These are phyloP conservation scores for Helarctos malayanus DNA, from an alignment of 2,797 vertebrate genomes.

Conservation along the genomic window DNA sequence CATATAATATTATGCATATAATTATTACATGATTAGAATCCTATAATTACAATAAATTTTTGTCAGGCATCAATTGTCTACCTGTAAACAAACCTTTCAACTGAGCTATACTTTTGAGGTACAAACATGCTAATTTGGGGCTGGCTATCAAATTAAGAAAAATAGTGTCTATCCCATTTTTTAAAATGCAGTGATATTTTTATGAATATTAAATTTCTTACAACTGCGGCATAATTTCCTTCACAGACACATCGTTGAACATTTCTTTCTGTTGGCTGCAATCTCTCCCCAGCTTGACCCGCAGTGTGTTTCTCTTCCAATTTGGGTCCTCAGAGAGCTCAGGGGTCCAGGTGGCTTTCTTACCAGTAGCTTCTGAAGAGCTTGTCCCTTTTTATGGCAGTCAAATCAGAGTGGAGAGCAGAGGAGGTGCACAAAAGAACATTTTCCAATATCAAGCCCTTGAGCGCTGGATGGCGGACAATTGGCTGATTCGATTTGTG, in stretches of 20 bases:
- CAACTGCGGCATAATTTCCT: not conserved
- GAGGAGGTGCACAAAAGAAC: too few species aligned
- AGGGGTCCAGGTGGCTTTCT: not conserved
- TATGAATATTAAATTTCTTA: not conserved
- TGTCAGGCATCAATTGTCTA: not conserved
- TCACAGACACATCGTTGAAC: not conserved
- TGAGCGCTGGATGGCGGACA: not conserved
- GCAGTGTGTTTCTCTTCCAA: rapidly evolving
- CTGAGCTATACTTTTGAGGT: not conserved
- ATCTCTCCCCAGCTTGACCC: too few species aligned
- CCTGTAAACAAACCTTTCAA: not conserved
- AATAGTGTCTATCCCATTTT: not conserved
- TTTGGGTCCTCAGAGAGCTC: not conserved
- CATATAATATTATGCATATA: not conserved
- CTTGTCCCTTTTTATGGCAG: not conserved
- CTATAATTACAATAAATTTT: not conserved
- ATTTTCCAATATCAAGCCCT: not conserved
- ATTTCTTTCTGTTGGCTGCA: not conserved
- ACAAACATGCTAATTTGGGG: not conserved
- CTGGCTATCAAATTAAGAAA: not conserved
- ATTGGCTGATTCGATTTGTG: too few species aligned
- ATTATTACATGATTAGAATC: not conserved
- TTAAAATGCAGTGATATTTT: not conserved
- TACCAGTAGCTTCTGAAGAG: too few species aligned
- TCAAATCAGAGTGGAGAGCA: too few species aligned